Conservation (phyloP, 2,797 vertebrate genomes). For the Acipenser transmontanus region DNA sequence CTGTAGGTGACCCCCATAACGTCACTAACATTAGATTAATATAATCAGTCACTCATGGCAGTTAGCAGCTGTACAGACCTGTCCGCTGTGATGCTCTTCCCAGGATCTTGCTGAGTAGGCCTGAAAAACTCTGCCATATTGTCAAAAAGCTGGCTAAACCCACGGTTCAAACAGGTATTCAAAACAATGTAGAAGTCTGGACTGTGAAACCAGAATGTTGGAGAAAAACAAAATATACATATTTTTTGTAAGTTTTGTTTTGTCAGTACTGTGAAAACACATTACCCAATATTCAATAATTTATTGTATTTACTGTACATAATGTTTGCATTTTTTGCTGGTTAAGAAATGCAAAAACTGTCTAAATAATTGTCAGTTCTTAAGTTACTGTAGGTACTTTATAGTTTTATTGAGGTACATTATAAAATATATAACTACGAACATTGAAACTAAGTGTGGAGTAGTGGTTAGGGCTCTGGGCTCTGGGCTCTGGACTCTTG, state of each 20-base stretch:
- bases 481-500: too few relatives aligned
- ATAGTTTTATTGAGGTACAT: too few relatives aligned
- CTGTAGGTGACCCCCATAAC: too few relatives aligned
- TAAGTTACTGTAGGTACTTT: too few relatives aligned
- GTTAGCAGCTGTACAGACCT: slow-evolving; percentile 50
- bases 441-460: too few relatives aligned
- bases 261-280: neutral
- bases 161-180: slow-evolving; percentile 75
- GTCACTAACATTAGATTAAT: too few relatives aligned
- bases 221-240: neutral
- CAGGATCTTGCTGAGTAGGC: slow-evolving; percentile 66
- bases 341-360: neutral
- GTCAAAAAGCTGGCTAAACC: slow-evolving; percentile 86
- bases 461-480: too few relatives aligned
- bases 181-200: slow-evolving; percentile 84
- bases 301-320: neutral
- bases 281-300: neutral
- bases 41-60: too few relatives aligned
- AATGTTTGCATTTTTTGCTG: neutral
- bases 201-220: slow-evolving; percentile 47
- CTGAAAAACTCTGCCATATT: slow-evolving; percentile 93
- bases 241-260: neutral
- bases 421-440: too few relatives aligned
- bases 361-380: neutral
- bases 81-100: slow-evolving; percentile 50